Percentiles rank a stretch among this genome's conserved stretches.
phyloP scores from a whole-genome alignment of 2,113 vertebrate species.

The Echinops telfairi region DNA sequence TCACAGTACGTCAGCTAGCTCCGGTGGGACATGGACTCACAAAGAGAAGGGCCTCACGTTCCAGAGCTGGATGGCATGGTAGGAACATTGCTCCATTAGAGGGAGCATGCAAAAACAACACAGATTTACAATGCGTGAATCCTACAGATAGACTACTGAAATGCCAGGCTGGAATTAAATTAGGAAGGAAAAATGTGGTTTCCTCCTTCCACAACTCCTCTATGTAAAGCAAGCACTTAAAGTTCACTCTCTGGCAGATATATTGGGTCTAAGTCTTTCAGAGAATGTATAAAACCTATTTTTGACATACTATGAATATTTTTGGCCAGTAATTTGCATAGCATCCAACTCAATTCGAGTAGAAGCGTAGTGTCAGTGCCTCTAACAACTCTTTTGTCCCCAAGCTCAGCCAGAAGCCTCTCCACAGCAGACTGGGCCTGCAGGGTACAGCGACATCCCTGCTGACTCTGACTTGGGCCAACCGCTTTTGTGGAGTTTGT shows the following conservation, averaged over 20 bases:
- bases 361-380: background rate
- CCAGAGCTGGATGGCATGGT: background rate
- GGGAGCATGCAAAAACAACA: constrained; percentile 60
- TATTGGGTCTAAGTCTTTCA: constrained; percentile 13
- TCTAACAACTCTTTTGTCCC: background rate
- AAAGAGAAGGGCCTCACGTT: background rate
- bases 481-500: background rate
- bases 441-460: fast-evolving
- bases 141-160: constrained; percentile 30
- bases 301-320: constrained; percentile 63
- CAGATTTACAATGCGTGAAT: constrained; percentile 73
- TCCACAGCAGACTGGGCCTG: background rate
- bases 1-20: background rate
- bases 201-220: constrained; percentile 37
- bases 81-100: constrained; percentile 47
- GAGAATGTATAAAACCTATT: constrained; percentile 60
- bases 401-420: background rate
- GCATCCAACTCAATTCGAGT: background rate
- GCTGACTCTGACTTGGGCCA: background rate
- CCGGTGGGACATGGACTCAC: constrained; percentile 49
- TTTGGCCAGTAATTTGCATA: constrained; percentile 18
- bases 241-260: constrained; percentile 54
- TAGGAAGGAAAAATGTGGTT: constrained; percentile 65
- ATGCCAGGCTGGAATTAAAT: constrained; percentile 57
- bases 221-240: constrained; percentile 48